Conservation (phyloP, 2,797 vertebrate species). For the Tenualosa ilisha region DNA sequence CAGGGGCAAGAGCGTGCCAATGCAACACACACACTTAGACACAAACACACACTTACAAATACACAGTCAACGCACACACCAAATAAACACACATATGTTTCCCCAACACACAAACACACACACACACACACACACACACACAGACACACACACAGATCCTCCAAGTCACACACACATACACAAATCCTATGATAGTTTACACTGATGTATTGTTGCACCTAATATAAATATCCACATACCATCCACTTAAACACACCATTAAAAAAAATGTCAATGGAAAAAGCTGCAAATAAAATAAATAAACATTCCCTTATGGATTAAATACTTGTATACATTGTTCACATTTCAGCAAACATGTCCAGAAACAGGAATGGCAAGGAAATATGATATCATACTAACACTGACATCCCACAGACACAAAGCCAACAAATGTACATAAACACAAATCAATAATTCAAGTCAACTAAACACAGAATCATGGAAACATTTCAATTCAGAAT, state of each 20-base stretch:
- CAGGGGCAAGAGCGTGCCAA: constrained; percentile 56
- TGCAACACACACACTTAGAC: constrained; percentile 10
- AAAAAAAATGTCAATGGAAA: background rate
- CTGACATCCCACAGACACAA: constrained; percentile 34
- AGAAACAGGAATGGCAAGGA: background rate
- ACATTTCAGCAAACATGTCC: background rate
- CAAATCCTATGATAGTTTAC: background rate
- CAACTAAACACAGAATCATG: background rate
- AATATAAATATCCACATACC: background rate
- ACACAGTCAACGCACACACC: constrained; percentile 36
- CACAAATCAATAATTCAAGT: background rate
- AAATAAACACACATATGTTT: constrained; percentile 8
- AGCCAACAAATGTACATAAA: constrained; percentile 28
- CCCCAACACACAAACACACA: constrained; percentile 18
- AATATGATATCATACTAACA: constrained; percentile 30
- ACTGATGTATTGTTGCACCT: background rate
- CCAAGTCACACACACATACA: constrained; percentile 29
- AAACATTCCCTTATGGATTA: background rate
- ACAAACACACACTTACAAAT: constrained; percentile 28
- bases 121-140: constrained; percentile 26
- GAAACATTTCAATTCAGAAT: background rate
- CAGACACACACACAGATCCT: background rate
- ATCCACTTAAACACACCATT: background rate
- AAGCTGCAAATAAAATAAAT: background rate
- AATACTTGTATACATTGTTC: background rate